Base-by-base conservation (phyloP, 2,888 invertebrate species). In the Anodontia alba region DNA sequence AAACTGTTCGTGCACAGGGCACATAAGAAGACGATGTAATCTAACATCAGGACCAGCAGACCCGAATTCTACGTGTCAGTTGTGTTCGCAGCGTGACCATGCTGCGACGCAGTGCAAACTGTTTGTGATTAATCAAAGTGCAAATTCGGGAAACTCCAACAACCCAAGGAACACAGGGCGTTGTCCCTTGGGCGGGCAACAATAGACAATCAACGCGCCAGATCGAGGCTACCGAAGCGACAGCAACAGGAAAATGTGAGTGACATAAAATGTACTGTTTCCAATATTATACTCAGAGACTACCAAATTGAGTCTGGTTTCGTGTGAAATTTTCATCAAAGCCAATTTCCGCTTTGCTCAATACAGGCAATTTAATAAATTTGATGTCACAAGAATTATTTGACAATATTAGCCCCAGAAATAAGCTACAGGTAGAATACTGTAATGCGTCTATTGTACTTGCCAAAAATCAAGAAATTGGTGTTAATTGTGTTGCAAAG, bases 321-420 rank as follows among this genome's bases (percentile, higher is more conserved):
- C 29, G 23, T 69, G 69, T 69, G n/a, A 43, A 43, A 8, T 46
- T 69, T 69, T 15, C 26, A 8, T 17, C 42, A 26, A 23, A 1
- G 17, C 23, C 3, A n/a, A 38, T 69, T 26, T 43, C 69, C 3
- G 69, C 69, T 12, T 69, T 69, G 23, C 17, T 69, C 1, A 43
- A 69, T n/a, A 43, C 69, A 2, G 69, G 69, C 29, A 67, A 36
- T 67, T 36, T 36, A n/a, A 67, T 67, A n/a, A 67, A 67, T 67
- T 42, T 67, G 36, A 67, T 67, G 36, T 67, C 67, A 8, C 42
- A n/a, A 8, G n/a, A 36, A 23, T 67, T 67, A 29, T 67, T 43
- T 46, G 46, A 69, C 29, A 43, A 1, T 5, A 8, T 69, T 38
- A 5, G 12, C 12, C 7, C 26, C 2, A 69, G 29, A 7, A 42